Evolutionary conservation across 2,888 invertebrate genomes (phyloP), one percentile per base, ranked within the genome.

Genomic region (Autographa gamma): DNA sequence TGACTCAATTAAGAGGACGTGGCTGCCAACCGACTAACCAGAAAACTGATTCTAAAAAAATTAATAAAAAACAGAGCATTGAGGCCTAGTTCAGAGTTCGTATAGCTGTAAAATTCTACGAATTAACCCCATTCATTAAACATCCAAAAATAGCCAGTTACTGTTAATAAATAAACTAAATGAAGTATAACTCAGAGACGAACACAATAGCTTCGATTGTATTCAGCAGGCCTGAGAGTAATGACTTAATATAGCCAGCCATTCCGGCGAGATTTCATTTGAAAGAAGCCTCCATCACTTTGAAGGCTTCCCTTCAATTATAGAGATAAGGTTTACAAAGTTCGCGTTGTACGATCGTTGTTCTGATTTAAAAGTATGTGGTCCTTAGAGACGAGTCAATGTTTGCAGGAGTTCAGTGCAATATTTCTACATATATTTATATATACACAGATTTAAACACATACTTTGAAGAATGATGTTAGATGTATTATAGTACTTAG

Each of bases 251-350:
- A 62, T 52, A 66, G 32, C 52, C 61, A 48, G 62, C 72, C 62
- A 73, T 74, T 80, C 69, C 60, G 71, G 48, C 62, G 38, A 80
- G 63, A 77, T 70, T 73, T 74, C 69, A 74, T 77, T 79, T 80
- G 63, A 54, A 65, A 43, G 82, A 82, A 80, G 65, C 70, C 82
- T 41, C 8, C 62, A 9, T 6, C 5, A 65, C 66, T 80, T 70
- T 9, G 9, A 9, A 7, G 77, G 82, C 60, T 82, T 81, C 82
- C 6, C 0, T 82, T 71, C 80, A 81, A 81, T 81, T 82, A 82
- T 64, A 71, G 52, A 76, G 77, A 69, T 61, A 74, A 66, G 38
- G 16, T 48, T 72, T 61, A 38, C 61, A 52, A 62, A 66, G 48
- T 61, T 31, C n/a, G 34, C 6, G 11, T 41, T 9, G 63, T 69